Conservation (phyloP, 2,888 invertebrate species). For the Zaprionus obscuricornis region DNA sequence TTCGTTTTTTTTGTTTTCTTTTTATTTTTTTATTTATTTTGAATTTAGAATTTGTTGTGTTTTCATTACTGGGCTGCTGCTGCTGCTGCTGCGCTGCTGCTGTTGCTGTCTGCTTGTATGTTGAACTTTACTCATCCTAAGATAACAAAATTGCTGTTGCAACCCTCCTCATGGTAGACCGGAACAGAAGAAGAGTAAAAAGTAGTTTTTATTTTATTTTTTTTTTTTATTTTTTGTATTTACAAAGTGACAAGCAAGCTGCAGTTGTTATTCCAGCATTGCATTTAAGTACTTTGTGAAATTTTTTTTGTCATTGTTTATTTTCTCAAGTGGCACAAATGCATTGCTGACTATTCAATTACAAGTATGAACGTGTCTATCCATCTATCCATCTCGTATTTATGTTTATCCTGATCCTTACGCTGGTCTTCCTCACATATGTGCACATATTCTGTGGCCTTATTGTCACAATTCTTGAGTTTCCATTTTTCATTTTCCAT, state of each 20-base stretch:
- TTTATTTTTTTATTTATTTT: slow-evolving; percentile 61
- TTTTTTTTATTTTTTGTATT: slow-evolving; percentile 38
- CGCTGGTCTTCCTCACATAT: slow-evolving; percentile 33
- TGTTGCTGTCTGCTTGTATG: slow-evolving; percentile 29
- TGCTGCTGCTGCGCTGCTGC: slow-evolving; percentile 1
- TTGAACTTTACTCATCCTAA: slow-evolving; percentile 44
- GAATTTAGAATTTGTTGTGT: slow-evolving; percentile 66
- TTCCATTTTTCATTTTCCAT: not conserved
- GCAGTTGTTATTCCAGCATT: slow-evolving; percentile 53
- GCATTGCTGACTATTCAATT: not conserved
- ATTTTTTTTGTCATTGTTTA: slow-evolving; percentile 72
- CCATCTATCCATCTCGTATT: slow-evolving; percentile 40
- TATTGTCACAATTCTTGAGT: slow-evolving; percentile 32
- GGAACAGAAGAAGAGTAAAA: slow-evolving; percentile 33
- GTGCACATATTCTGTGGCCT: slow-evolving; percentile 45
- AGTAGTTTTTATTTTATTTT: slow-evolving; percentile 34
- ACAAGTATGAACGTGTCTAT: slow-evolving; percentile 15
- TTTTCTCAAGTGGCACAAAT: slow-evolving; percentile 58
- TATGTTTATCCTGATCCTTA: slow-evolving; percentile 55
- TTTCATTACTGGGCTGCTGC: slow-evolving; percentile 59
- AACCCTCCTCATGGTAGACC: slow-evolving; percentile 34
- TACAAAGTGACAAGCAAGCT: slow-evolving; percentile 59
- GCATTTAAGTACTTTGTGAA: slow-evolving; percentile 74
- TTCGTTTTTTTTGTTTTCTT: slow-evolving; percentile 26
- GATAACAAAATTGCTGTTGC: slow-evolving; percentile 51